Conservation (phyloP, 2,113 vertebrate species). For the Elanoides forficatus region DNA sequence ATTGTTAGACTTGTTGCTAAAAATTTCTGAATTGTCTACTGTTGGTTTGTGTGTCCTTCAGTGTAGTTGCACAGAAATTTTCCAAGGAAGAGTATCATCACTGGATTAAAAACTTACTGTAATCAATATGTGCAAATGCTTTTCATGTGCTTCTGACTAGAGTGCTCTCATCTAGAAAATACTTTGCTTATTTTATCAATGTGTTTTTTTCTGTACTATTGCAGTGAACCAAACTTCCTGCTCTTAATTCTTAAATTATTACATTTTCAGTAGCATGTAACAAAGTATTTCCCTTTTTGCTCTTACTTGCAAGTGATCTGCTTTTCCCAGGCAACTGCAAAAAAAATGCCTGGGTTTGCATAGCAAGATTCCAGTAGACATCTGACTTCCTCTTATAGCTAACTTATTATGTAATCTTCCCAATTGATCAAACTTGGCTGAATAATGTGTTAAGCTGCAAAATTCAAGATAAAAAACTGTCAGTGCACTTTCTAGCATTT, state of each 20-base stretch:
- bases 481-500: not conserved
- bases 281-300: not conserved
- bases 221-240: not conserved
- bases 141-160: not conserved
- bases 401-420: not conserved
- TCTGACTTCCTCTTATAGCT: not conserved
- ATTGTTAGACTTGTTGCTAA: not conserved
- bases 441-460: not conserved
- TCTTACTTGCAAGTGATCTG: not conserved
- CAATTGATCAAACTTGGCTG: not conserved
- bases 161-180: not conserved
- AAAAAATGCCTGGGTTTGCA: not conserved
- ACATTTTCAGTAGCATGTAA: not conserved
- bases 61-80: not conserved
- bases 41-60: not conserved
- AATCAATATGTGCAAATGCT: not conserved
- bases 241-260: not conserved
- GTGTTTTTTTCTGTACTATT: not conserved
- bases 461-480: not conserved
- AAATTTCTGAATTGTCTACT: not conserved
- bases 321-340: not conserved
- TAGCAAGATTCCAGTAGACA: not conserved
- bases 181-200: not conserved
- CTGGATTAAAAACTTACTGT: not conserved
- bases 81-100: not conserved